These are phyloP conservation scores for Pachycephala philippinensis DNA, from an alignment of 2,113 vertebrate species.

Conservation along the genomic window DNA sequence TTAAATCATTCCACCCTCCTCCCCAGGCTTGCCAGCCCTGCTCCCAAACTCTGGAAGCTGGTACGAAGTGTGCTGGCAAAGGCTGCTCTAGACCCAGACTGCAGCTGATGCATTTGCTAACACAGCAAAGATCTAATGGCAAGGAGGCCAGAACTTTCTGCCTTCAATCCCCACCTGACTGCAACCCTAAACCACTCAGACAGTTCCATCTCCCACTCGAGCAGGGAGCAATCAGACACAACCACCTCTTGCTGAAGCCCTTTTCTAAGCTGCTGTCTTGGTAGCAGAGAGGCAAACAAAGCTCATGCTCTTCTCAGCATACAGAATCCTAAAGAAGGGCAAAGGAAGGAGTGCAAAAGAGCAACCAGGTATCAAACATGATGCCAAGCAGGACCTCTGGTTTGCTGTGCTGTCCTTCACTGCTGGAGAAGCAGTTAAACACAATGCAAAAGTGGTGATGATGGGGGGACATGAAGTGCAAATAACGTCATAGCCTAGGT, in stretches of 20 bases:
- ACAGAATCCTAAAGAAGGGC: neutral
- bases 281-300: neutral
- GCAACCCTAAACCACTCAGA: neutral
- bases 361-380: neutral
- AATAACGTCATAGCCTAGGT: neutral
- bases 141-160: neutral
- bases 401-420: neutral
- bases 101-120: neutral
- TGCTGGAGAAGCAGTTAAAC: neutral
- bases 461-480: neutral
- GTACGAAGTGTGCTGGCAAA: neutral
- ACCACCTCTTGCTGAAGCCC: neutral
- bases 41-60: neutral
- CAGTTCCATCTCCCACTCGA: neutral
- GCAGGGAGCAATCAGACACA: neutral
- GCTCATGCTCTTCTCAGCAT: neutral
- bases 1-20: neutral
- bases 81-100: neutral
- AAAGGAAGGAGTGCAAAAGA: neutral
- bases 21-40: neutral
- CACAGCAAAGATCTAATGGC: neutral
- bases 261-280: neutral
- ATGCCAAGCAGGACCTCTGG: neutral
- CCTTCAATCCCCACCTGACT: neutral
- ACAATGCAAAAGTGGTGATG: rapidly evolving